Conservation (phyloP, 2,113 vertebrate species). For the Sceloporus undulatus region DNA sequence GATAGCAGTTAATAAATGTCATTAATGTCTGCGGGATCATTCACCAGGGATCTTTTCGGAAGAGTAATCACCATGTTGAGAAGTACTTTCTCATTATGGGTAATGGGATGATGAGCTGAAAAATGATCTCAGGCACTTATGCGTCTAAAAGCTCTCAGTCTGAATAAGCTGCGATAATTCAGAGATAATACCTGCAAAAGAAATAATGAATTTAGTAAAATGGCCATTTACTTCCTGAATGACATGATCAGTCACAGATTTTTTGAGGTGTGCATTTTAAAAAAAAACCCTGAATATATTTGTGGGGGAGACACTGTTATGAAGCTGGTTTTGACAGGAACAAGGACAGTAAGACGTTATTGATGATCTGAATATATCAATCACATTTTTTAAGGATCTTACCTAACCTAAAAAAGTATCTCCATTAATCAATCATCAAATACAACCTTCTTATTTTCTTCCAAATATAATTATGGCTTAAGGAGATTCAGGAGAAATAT, state of each 20-base stretch:
- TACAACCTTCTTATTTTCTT: no score
- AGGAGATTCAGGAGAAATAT: no score
- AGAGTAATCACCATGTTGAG: constrained; percentile 77
- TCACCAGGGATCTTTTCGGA: constrained; percentile 74
- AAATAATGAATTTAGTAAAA: constrained; percentile 81
- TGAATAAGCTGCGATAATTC: constrained; percentile 80
- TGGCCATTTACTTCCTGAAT: constrained; percentile 75
- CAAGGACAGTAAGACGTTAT: background rate
- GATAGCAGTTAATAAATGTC: constrained; percentile 71
- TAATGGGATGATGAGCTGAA: constrained; percentile 83
- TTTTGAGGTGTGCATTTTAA: constrained; percentile 47
- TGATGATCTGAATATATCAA: background rate
- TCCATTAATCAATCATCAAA: no score
- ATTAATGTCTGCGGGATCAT: constrained; percentile 59
- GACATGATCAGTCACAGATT: constrained; percentile 71
- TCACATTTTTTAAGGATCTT: background rate
- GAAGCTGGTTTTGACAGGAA: background rate
- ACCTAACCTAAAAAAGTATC: no score
- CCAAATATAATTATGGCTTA: no score
- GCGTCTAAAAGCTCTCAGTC: constrained; percentile 76
- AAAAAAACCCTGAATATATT: constrained; percentile 18
- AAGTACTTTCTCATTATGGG: constrained; percentile 80
- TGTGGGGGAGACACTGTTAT: constrained; percentile 22
- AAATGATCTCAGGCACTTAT: constrained; percentile 79
- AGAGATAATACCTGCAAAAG: constrained; percentile 76